These are phyloP conservation scores for Entomyzon cyanotis DNA, from an alignment of 2,113 vertebrate genomes.

Conservation along the genomic window DNA sequence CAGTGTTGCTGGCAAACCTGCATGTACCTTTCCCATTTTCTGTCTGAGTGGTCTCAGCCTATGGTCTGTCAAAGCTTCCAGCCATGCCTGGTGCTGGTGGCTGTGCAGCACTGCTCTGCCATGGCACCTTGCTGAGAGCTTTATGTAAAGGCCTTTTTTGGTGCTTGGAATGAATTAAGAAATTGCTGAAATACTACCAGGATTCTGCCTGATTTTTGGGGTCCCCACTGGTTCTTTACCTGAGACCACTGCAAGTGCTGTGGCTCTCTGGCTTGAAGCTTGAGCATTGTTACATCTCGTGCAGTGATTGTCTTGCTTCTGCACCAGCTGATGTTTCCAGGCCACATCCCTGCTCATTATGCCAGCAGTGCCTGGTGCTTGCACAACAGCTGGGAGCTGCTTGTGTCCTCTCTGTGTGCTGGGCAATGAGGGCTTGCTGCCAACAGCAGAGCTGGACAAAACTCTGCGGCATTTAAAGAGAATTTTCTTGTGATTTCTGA, in stretches of 20 bases:
- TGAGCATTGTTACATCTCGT: fast-evolving
- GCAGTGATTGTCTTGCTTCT: background rate
- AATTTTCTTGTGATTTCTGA: background rate
- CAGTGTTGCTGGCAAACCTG: background rate
- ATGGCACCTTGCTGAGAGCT: background rate
- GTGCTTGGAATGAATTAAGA: background rate
- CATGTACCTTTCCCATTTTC: background rate
- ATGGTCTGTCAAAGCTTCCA: background rate
- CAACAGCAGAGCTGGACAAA: background rate
- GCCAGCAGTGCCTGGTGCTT: background rate
- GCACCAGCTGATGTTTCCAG: background rate
- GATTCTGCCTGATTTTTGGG: background rate
- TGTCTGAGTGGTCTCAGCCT: background rate
- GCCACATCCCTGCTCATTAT: background rate
- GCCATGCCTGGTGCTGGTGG: background rate
- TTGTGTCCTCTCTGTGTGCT: background rate
- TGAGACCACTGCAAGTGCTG: background rate
- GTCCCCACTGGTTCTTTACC: background rate
- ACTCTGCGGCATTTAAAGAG: background rate
- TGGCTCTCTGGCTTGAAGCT: background rate
- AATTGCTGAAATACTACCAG: background rate
- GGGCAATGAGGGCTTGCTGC: background rate
- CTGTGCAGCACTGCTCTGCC: background rate
- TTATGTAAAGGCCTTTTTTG: background rate
- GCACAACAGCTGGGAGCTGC: background rate